Evolutionary conservation across 2,797 vertebrate species (phyloP).

Genomic region (Poeciliopsis turneri): DNA sequence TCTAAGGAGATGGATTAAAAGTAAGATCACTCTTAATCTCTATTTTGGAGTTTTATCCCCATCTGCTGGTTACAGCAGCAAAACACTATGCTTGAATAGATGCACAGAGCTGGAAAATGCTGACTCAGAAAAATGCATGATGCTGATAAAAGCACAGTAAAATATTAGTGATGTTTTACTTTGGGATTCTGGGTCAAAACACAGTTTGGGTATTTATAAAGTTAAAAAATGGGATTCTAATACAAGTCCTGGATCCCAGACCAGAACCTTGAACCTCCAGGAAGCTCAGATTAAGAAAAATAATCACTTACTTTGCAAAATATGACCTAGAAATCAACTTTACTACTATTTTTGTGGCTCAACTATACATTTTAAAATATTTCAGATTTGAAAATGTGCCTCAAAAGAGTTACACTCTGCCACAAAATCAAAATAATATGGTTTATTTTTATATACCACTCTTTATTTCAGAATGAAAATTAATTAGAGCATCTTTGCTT

Average conservation of each 20-base stretch:
- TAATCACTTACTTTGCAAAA: neutral
- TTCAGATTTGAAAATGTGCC: neutral
- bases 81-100: neutral
- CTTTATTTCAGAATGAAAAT: too few relatives aligned
- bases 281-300: neutral
- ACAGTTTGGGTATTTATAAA: neutral
- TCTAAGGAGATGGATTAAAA: constrained; percentile 3
- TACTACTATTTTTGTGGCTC: neutral
- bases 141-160: neutral
- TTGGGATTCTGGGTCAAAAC: neutral
- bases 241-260: too few relatives aligned
- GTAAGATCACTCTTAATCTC: neutral
- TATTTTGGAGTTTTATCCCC: constrained; percentile 44
- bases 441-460: neutral
- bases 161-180: neutral
- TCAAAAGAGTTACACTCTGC: neutral
- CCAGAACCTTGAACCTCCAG: too few relatives aligned
- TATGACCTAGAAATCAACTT: neutral
- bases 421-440: neutral
- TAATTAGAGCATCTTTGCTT: too few relatives aligned
- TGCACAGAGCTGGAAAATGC: neutral
- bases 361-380: neutral
- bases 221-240: too few relatives aligned
- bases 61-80: constrained; percentile 55
- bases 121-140: neutral